phyloP scores from a whole-genome alignment of 35 echinoderm and acorn worm genomes.

The Eucidaris tribuloides region DNA sequence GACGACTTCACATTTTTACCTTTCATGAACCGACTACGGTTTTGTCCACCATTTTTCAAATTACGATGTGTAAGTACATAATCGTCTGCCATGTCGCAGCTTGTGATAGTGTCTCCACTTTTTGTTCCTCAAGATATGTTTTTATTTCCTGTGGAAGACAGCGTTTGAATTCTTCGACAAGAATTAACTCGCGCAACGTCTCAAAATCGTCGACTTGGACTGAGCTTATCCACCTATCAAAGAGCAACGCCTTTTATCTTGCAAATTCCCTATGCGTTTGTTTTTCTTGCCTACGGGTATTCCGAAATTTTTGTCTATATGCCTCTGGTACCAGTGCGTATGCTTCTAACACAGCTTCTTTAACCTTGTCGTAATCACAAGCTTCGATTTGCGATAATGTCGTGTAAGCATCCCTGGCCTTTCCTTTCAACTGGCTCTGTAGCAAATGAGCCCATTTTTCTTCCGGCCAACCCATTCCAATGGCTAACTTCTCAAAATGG shows the following conservation, averaged over 20 bases:
- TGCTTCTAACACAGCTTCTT: background rate
- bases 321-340: background rate
- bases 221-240: background rate
- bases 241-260: background rate
- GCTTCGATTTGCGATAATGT: background rate
- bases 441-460: no score
- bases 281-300: background rate
- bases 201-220: background rate
- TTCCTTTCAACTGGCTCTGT: background rate
- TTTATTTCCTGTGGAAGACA: background rate
- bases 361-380: background rate
- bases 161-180: background rate
- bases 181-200: background rate
- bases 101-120: background rate
- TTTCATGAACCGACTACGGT: no score
- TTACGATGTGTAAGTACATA: background rate
- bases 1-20: no score
- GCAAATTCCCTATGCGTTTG: background rate
- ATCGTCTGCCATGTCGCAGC: background rate
- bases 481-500: no score
- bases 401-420: background rate
- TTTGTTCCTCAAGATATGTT: background rate
- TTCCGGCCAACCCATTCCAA: no score
- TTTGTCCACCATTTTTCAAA: no score
- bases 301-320: background rate